Evolutionary conservation across 1,140 invertebrate genomes (phyloP), one percentile per base, ranked within the genome.

Genomic region (Bombus waltoni): DNA sequence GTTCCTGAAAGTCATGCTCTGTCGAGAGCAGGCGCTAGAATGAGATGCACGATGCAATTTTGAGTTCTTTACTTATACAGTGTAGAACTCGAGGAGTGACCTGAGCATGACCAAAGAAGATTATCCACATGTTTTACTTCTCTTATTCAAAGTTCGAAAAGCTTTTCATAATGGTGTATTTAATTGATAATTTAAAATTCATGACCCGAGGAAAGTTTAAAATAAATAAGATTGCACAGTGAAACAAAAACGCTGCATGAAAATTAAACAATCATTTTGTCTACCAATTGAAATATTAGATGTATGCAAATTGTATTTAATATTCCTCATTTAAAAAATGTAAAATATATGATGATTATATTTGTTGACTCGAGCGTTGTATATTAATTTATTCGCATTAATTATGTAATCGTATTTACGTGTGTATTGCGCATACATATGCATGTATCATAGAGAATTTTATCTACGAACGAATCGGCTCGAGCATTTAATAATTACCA

Each of bases 1-100:
- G 40, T 81, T 74, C 44, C 62, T 66, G 68, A 47, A 66, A 68
- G 70, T 85, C 71, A 85, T 53, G 83, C 66, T 85, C 28, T 65
- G 78, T 40, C 15, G 71, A 66, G 42, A 40, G n/a, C n/a, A 40
- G 78, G 68, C 59, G 40, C 15, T 68, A 18, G 6, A 53, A 53
- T 53, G 59, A 32, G 74, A 85, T 25, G n/a, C 38, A 11, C n/a
- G 32, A 6, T 53, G 57, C 3, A 74, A 73, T 72, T 72, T 79
- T 62, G 22, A 38, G 8, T 72, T 53, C 68, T 40, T 53, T 53
- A 53, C 47, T 8, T 53, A 22, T 53, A 53, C 18, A 8, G 22
- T 13, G 53, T 66, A 9, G 15, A 47, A 28, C 42, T 32, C 13
- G 11, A 28, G 10, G 11, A 32, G 4, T 38, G 4, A 25, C 18